Base-by-base conservation (phyloP, 2,797 vertebrate species). In the Salmo trutta region DNA sequence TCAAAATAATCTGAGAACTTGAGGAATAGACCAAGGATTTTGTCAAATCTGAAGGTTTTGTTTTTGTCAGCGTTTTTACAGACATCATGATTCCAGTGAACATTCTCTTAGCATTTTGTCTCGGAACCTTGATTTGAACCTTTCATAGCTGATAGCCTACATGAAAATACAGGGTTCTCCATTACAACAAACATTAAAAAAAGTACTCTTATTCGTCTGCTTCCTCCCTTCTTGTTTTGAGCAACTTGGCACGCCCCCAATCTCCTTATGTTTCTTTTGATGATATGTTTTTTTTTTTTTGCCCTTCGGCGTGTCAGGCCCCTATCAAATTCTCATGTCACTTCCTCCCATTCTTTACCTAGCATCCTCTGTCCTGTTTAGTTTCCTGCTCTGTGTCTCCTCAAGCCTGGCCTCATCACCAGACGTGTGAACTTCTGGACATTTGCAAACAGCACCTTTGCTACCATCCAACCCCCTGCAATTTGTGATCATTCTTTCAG, bases 331-430 rank as follows among this genome's bases (percentile, higher is more conserved):
- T 1, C 6, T 21, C n/a, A 6, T 47, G 24, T 5, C 12, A 17
- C 29, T 56, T 73, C 71, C 71, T 56, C 15, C 53, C 14, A 31
- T 73, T 73, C 71, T 73, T 59, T 56, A 31, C 53, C 53, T 7
- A 54, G 24, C 27, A 19, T 31, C 16, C 52, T 59, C 52, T 59
- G 71, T 56, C 53, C 52, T 59, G 71, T 33, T 52, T 36, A 24
- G 71, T 17, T 73, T 73, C 53, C 71, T 73, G 53, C n/a, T 27
- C 71, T 52, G 41, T 15, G 47, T 29, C 24, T 27, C 70, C 70
- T 27, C 47, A 47, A 70, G 33, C 17, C 29, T 33, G 31, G 19
- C n/a, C 69, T 71, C 2, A 29, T 67, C 65, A 67, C 29, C 27
- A 17, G 65, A 17, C 1, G 65, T 66, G 12, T 29, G 5, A 67